Base-by-base conservation (phyloP, 1,140 invertebrate genomes). In the Drosophila oshimai region DNA sequence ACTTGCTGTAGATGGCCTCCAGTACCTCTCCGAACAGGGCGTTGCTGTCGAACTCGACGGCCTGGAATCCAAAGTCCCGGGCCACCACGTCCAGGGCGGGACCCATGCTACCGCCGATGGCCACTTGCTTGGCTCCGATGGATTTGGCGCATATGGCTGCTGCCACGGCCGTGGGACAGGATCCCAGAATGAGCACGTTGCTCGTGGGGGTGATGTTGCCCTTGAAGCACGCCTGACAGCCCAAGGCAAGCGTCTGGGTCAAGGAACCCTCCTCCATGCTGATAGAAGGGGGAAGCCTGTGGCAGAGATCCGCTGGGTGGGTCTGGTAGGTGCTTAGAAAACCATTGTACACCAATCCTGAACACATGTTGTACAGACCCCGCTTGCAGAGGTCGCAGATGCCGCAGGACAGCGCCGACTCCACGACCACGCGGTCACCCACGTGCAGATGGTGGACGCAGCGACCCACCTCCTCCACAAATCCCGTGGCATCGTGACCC, bases 261-360 rank as follows among this genome's bases (percentile, higher is more conserved):
- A 90, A 39, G 4, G 84, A 37, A 2, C 79, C 89, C 29, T 74
- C 89, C 6, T 83, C 68, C 71, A 87, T 71, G 60, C 39, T 53
- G 0, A 87, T 68, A 7, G 24, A 18, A 4, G 61, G 50, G 2
- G 77, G 80, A n/a, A 90, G 20, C 0, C 73, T 75, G 46, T 90
- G 80, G 15, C 89, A 90, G 0, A 90, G 54, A 28, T 90, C 88
- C 0, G 83, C 88, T 1, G 89, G 88, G 46, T 90, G 88, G 3
- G 67, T 42, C 13, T 88, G 83, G 42, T 74, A 64, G 13, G 53
- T 89, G 1, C 54, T 47, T 12, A 90, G 13, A 24, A 90, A 90
- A 1, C 88, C 88, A 22, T 84, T 89, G 50, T 78, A 90, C 5
- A 77, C 29, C 28, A 90, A 31, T 4, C 76, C 69, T 2, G 49